Evolutionary conservation across 2,888 invertebrate genomes (phyloP), one percentile per base, ranked within the genome.

Genomic region (Chloroclystis v-ata): DNA sequence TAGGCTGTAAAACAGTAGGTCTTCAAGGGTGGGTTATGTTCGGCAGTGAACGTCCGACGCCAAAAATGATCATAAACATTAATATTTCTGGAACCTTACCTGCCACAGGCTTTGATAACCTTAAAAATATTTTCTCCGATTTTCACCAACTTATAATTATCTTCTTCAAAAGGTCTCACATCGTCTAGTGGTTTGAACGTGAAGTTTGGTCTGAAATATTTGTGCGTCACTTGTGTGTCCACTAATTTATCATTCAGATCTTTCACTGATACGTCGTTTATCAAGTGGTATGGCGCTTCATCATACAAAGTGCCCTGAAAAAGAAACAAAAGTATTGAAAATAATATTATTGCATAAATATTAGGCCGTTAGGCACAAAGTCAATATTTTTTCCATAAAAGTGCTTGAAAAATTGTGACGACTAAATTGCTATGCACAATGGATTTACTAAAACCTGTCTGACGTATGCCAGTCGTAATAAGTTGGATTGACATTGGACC

Each of bases 171-270:
- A 0, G 92, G 73, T 35, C 76, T 61, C 1, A 89, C 83, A 0
- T 90, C 90, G 44, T 89, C 82, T 1, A 94, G 75, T 4, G 93
- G 82, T 45, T 89, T 82, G 1, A 94, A 74, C 4, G 93, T 82
- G 60, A 95, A 93, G 72, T 93, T 94, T 0, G 92, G 91, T 33
- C 94, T 86, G 71, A 94, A 94, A 53, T 90, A 87, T 7, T 83
- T 75, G n/a, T 63, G 58, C 0, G 75, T 59, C 0, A 93, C 89
- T 4, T 86, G 76, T 8, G 53, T 43, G 26, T 83, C 78, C 0
- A 84, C 69, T 25, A 93, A 60, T 0, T 91, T 89, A 1, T 72
- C 79, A 65, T 93, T 93, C 26, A 95, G 69, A 28, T 94, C 93
- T 0, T 86, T 81, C 0, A 94, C 73, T 0, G 94, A 94, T 0